Conservation (phyloP, 2,888 invertebrate species). For the Agonopterix arenella region DNA sequence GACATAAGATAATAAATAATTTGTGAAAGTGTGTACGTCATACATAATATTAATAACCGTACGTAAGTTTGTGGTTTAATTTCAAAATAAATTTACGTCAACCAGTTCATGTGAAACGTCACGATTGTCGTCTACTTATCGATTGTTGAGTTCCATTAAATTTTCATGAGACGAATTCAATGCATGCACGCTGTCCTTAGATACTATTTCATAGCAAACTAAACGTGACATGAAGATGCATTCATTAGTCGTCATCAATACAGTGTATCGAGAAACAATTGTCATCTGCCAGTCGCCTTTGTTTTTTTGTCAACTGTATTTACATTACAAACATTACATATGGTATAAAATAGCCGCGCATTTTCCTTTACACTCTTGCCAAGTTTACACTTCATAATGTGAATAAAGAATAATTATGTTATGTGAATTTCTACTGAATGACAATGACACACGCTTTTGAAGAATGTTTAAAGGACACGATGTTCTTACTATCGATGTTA, state of each 20-base stretch:
- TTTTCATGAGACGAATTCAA: conserved; percentile 13
- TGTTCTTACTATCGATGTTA: no score
- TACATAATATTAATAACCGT: no score
- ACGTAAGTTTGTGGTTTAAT: no score
- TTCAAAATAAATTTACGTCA: background rate
- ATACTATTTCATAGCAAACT: background rate
- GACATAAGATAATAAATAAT: no score
- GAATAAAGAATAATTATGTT: no score
- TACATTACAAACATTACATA: no score
- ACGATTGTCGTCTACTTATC: conserved; percentile 21
- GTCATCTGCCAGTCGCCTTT: background rate
- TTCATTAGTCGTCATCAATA: background rate
- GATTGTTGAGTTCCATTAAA: conserved; percentile 21
- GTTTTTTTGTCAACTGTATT: background rate
- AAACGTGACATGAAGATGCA: conserved; percentile 1
- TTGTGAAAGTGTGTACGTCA: no score
- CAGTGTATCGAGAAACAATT: background rate
- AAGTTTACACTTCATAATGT: no score
- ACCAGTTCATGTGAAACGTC: conserved; percentile 19
- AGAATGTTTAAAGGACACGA: background rate
- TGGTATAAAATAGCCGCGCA: no score
- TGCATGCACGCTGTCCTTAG: background rate
- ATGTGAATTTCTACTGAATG: no score
- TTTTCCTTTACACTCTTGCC: no score
- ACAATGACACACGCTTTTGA: background rate